Conservation (phyloP, 1,140 invertebrate species). For the Leptinotarsa lineolata region DNA sequence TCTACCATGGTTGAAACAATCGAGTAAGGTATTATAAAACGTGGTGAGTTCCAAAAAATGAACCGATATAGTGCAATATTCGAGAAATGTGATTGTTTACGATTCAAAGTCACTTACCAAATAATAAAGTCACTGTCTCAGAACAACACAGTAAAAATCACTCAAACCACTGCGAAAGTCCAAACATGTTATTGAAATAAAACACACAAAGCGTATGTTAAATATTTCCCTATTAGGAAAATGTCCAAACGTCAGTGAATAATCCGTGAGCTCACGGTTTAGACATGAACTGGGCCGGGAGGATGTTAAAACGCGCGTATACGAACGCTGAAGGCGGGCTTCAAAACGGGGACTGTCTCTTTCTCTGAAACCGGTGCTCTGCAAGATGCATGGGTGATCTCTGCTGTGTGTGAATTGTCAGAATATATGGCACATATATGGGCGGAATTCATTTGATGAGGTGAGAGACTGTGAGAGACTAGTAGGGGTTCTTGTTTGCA, state of each 20-base stretch:
- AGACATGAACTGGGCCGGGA: slow-evolving; percentile 16
- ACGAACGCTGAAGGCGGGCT: slow-evolving; percentile 6
- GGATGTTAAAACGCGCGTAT: not conserved
- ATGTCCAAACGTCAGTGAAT: not conserved
- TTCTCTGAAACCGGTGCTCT: slow-evolving; percentile 8
- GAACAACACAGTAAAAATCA: not conserved
- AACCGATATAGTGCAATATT: no score
- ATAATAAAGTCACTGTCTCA: not conserved
- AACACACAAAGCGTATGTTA: not conserved
- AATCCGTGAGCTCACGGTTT: slow-evolving; percentile 11
- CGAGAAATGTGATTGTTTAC: no score
- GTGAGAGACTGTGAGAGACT: not conserved
- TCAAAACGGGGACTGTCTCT: slow-evolving; percentile 16
- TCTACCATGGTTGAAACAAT: no score
- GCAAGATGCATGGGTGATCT: slow-evolving; percentile 7
- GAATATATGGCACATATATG: slow-evolving; percentile 4
- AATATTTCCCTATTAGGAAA: not conserved
- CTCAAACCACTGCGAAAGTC: not conserved
- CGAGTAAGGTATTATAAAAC: no score
- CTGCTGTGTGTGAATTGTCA: slow-evolving; percentile 8
- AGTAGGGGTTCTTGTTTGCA: not conserved
- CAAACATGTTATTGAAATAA: not conserved
- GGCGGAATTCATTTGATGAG: not conserved
- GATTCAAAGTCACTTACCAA: no score
- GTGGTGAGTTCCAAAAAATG: no score